phyloP scores from a whole-genome alignment of 1,140 invertebrate species.

The Sesamia nonagrioides region DNA sequence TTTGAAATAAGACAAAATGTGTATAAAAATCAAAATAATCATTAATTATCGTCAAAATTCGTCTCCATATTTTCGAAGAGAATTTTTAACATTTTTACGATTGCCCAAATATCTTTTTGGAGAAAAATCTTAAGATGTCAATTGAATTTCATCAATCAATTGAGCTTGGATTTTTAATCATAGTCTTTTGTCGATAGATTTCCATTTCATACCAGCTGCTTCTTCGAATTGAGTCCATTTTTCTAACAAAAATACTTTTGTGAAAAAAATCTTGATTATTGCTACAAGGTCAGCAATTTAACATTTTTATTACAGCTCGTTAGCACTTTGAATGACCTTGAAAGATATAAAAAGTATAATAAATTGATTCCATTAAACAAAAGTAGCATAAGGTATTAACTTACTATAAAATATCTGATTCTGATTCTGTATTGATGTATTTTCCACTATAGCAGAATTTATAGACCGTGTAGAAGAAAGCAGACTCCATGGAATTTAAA shows the following conservation, averaged over 20 bases:
- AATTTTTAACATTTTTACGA: conserved; percentile 32
- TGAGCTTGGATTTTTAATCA: conserved; percentile 43
- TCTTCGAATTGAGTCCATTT: conserved; percentile 24
- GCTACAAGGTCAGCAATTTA: conserved; percentile 32
- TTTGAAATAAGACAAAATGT: not conserved
- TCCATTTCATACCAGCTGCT: conserved; percentile 36
- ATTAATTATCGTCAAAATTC: conserved; percentile 26
- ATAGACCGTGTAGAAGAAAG: no score
- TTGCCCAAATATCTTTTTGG: conserved; percentile 30
- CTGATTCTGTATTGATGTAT: no score
- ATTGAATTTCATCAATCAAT: conserved; percentile 50
- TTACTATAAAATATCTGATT: no score
- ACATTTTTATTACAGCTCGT: conserved; percentile 28
- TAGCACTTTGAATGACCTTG: conserved; percentile 10
- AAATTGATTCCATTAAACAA: not conserved
- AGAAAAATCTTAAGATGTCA: conserved; percentile 28
- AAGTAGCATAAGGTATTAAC: not conserved
- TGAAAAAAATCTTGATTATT: conserved; percentile 32
- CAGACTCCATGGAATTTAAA: no score
- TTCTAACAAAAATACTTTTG: conserved; percentile 16
- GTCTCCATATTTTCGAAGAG: conserved; percentile 25
- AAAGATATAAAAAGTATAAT: not conserved
- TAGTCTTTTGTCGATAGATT: conserved; percentile 40
- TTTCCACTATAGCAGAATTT: no score
- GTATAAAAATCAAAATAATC: not conserved